Conservation (phyloP, 2,797 vertebrate genomes). For the Channa striata region DNA sequence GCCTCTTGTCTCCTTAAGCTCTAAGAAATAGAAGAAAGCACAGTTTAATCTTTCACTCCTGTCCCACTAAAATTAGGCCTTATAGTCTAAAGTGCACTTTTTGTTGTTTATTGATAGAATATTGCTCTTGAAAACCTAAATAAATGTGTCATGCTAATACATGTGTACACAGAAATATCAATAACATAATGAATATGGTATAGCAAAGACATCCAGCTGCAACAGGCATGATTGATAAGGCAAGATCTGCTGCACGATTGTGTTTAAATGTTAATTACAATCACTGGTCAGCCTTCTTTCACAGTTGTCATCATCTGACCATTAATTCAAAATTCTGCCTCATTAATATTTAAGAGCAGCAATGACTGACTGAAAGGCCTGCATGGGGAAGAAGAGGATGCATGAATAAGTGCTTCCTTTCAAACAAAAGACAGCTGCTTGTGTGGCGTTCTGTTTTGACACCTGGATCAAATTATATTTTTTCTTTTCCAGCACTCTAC, state of each 20-base stretch:
- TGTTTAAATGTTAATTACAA: conserved; percentile 68
- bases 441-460: conserved; percentile 45
- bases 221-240: conserved; percentile 56
- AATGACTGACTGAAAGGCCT: conserved; percentile 50
- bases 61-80: conserved; percentile 6
- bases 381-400: conserved; percentile 24
- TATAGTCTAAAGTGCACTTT: too few species aligned
- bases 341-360: conserved; percentile 68
- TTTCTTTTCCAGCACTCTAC: conserved; percentile 14
- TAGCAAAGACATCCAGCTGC: conserved; percentile 35
- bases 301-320: conserved; percentile 54
- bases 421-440: conserved; percentile 52
- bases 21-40: not conserved
- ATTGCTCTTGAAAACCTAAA: not conserved
- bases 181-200: conserved; percentile 26
- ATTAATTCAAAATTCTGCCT: conserved; percentile 63
- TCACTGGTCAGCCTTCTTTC: conserved; percentile 61
- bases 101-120: too few species aligned
- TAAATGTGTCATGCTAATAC: not conserved
- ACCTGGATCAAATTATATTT: conserved; percentile 37
- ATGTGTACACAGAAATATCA: not conserved
- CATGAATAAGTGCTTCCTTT: conserved; percentile 40
- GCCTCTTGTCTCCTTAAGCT: conserved; percentile 11
- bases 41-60: not conserved
- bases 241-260: conserved; percentile 47